Base-by-base conservation (phyloP, 2,797 vertebrate species). In the Lindbergichthys nudifrons region DNA sequence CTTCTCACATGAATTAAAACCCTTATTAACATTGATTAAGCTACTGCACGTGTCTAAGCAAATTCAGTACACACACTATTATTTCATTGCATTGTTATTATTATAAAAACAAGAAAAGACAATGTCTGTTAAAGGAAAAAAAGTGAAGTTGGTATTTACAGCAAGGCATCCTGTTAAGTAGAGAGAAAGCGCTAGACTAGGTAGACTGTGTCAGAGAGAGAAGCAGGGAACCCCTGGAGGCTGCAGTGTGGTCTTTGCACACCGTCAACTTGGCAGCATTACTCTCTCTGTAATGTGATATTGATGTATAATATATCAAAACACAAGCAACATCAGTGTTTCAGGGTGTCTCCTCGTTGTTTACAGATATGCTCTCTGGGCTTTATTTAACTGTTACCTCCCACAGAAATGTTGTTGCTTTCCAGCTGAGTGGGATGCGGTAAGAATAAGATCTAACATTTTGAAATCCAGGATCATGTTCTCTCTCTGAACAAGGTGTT, bases 221-320 rank as follows among this genome's bases (percentile, higher is more conserved):
- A n/a, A 30, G 6, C 53, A 23, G 46, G 36, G 52, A 65, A 73
- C 57, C 21, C 36, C 48, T 41, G 12, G 41, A 36, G 51, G 13
- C 45, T 64, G 13, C 14, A 47, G 73, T 81, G 72, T 67, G 59
- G 51, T 73, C 48, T 75, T 62, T 46, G 53, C 43, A 62, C 11
- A 19, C 51, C 62, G 39, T 46, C 47, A 66, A 19, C 15, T 6
- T 59, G 36, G 62, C 63, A 59, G 15, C 11, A 10, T 15, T 26
- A 66, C 46, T 69, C 52, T 60, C 56, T 69, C 45, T 30, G 50
- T 79, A 36, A 72, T 77, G 42, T 67, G 43, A 67, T 85, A 64
- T 68, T 64, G 16, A 72, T 62, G 46, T 30, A 39, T 7, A 23
- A 26, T 39, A 53, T 11, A 67, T 41, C 43, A 70, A 65, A 42